Evolutionary conservation across 2,113 vertebrate species (phyloP).

Genomic region (Hippocampus guttulatus): DNA sequence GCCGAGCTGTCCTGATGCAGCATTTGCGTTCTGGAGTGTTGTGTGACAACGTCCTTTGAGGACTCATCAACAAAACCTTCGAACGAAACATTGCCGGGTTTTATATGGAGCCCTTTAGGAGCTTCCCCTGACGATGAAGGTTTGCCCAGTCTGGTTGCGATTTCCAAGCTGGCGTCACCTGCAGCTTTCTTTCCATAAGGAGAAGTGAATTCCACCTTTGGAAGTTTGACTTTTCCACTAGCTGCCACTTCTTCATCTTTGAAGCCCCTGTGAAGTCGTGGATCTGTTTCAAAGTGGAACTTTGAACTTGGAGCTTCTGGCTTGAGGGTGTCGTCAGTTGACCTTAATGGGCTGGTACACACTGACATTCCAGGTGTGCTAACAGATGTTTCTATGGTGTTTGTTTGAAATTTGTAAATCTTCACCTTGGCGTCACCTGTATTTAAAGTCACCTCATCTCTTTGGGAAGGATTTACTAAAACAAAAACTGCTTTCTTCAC

Average conservation of each 20-base stretch:
- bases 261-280: slow-evolving; percentile 42
- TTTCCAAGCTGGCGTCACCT: slow-evolving; percentile 42
- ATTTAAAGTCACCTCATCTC: slow-evolving; percentile 37
- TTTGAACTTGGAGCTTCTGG: slow-evolving; percentile 36
- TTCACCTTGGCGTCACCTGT: slow-evolving; percentile 44
- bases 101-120: slow-evolving; percentile 31
- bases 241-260: slow-evolving; percentile 57
- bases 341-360: slow-evolving; percentile 52
- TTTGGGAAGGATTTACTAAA: slow-evolving; percentile 59
- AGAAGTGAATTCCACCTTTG: slow-evolving; percentile 76
- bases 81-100: slow-evolving; percentile 55
- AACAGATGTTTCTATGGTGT: slow-evolving; percentile 48
- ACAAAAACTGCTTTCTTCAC: slow-evolving; percentile 73
- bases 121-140: slow-evolving; percentile 31
- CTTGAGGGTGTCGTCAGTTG: slow-evolving; percentile 40
- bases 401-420: slow-evolving; percentile 68
- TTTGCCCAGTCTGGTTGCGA: slow-evolving; percentile 42
- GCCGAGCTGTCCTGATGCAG: slow-evolving; percentile 59
- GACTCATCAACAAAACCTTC: slow-evolving; percentile 57
- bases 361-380: slow-evolving; percentile 71
- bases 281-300: slow-evolving; percentile 49
- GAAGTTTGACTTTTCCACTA: slow-evolving; percentile 71
- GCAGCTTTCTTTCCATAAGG: slow-evolving; percentile 61
- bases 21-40: slow-evolving; percentile 69
- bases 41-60: slow-evolving; percentile 54